A percentile compares a stretch with the other conserved stretches of the same genome.
Conservation (phyloP, 2,797 vertebrate species). For the Malacoraja senta region DNA sequence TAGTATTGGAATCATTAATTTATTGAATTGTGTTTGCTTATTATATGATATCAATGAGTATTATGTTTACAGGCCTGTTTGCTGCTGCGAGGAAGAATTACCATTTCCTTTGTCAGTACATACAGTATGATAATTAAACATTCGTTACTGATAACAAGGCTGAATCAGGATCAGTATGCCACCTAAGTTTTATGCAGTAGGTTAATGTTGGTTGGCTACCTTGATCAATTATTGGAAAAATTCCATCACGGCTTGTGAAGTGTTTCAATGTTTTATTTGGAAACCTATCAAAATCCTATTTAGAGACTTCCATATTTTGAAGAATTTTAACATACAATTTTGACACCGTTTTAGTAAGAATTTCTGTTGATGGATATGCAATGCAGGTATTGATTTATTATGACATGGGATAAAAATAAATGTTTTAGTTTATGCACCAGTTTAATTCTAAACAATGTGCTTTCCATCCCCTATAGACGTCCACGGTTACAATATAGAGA, state of each 20-base stretch:
- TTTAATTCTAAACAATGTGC: not conserved
- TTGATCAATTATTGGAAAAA: not conserved
- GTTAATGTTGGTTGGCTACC: not conserved
- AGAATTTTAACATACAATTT: conserved; percentile 12
- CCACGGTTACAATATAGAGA: not conserved
- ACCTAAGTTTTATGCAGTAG: not conserved
- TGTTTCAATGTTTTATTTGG: not conserved
- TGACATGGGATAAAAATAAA: not conserved
- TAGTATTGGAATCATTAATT: too few species aligned
- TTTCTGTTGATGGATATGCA: not conserved
- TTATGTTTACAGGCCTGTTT: too few species aligned
- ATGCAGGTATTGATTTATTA: too few species aligned
- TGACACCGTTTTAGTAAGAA: not conserved
- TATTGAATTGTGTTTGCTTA: too few species aligned
- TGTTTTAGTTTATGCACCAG: not conserved
- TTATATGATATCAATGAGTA: too few species aligned
- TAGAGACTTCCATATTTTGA: not conserved
- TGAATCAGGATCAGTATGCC: not conserved
- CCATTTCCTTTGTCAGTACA: too few species aligned
- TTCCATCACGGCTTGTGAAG: not conserved
- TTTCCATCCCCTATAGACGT: not conserved
- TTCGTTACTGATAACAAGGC: not conserved
- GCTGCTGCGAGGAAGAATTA: too few species aligned
- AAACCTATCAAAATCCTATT: not conserved
- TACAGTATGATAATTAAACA: too few species aligned